Evolutionary conservation across 2,113 vertebrate species (phyloP), one percentile per base, ranked within the genome.

Genomic region (Rhinolophus sinicus): DNA sequence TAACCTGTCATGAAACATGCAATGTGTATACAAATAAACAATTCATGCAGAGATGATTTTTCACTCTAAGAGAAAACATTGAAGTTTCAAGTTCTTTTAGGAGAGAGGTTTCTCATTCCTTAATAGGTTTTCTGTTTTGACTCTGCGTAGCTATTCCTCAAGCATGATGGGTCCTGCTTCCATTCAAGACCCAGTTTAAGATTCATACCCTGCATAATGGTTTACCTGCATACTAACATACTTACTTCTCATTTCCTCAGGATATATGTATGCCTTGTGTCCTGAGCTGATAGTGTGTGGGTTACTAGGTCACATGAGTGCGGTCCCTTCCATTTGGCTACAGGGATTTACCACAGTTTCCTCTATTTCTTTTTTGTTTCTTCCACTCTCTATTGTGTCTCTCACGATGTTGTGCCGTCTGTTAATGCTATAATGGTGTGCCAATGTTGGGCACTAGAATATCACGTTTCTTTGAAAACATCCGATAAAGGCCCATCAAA

Each of bases 21-120:
- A 80, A 15, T 76, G 18, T 75, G 38, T 81, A 89, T 54, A 95
- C 93, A 97, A 95, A 95, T 89, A 97, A 97, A 84, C 93, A 94
- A 72, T 73, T 90, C 22, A 1, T 44, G 33, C n/a, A 62, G 77
- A 78, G 64, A 94, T 70, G 85, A 65, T 50, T 18, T 90, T 69
- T 97, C 64, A 47, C 35, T 40, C 6, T 80, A 54, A 52, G 85
- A 56, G 87, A 97, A 97, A 50, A 52, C 11, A 54, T 35, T 82
- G 11, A 35, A 8, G 28, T 94, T 77, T 86, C 67, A 40, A 22
- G 58, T 69, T 77, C 54, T 82, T 72, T 82, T 50, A 70, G 64
- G 33, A 88, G 22, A 64, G 19, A 88, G 35, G 15, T 21, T 64
- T 83, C 76, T 89, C 47, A 28, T 30, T 92, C 56, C 33, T 92